Conservation (phyloP, 2,113 vertebrate genomes). For the Salvelinus sp. region DNA sequence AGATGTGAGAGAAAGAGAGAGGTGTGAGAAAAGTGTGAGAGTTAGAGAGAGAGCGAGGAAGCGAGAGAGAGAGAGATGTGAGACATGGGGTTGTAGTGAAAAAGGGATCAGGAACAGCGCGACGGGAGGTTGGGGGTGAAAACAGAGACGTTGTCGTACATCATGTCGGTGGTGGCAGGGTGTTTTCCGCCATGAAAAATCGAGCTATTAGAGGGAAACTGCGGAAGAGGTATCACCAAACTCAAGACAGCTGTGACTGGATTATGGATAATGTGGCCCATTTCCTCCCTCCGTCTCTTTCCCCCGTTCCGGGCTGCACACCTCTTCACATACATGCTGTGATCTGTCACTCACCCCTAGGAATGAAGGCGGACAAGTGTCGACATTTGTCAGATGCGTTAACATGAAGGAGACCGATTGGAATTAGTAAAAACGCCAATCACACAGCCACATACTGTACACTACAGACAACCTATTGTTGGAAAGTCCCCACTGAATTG, state of each 20-base stretch:
- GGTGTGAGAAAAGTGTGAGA: no score
- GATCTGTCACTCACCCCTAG: neutral
- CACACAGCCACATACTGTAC: neutral
- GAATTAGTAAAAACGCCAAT: neutral
- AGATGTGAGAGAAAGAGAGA: neutral
- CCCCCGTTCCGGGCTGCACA: neutral
- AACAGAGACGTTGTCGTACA: constrained; percentile 63
- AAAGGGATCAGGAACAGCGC: constrained; percentile 15
- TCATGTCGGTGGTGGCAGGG: constrained; percentile 56
- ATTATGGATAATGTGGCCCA: constrained; percentile 56
- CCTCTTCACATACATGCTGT: neutral
- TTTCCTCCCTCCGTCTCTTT: constrained; percentile 2
- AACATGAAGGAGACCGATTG: neutral
- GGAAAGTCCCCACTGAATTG: no score
- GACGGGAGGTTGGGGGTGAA: constrained; percentile 50
- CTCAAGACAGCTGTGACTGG: constrained; percentile 57
- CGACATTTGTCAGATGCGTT: neutral
- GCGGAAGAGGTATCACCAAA: constrained; percentile 59
- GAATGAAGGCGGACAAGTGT: no score
- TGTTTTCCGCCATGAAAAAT: constrained; percentile 69
- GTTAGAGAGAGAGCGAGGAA: no score
- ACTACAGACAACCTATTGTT: neutral
- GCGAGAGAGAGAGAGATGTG: neutral
- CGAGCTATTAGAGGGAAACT: constrained; percentile 63
- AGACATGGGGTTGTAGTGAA: constrained; percentile 15